Conservation (phyloP, 2,113 vertebrate genomes). For the Daubentonia madagascariensis region DNA sequence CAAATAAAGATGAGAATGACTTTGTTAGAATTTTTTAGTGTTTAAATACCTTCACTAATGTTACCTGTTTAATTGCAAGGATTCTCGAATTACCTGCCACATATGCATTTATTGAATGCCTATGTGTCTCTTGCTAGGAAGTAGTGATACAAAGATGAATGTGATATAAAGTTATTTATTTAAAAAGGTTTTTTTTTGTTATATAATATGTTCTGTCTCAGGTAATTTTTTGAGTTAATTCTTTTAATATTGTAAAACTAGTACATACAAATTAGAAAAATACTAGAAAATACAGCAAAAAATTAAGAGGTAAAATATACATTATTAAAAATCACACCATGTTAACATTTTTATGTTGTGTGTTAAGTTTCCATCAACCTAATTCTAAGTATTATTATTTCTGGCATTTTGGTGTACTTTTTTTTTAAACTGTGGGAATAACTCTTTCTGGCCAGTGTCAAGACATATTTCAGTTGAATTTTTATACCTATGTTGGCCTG, state of each 20-base stretch:
- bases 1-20: slow-evolving; percentile 53
- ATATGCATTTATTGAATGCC: not conserved
- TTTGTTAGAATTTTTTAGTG: slow-evolving; percentile 33
- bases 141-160: not conserved
- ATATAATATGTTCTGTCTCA: not conserved
- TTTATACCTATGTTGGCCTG: not conserved
- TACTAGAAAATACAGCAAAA: not conserved
- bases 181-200: not conserved
- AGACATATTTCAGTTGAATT: not conserved
- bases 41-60: slow-evolving; percentile 21
- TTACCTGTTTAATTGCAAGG: slow-evolving; percentile 33
- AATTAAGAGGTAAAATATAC: not conserved
- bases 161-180: not conserved
- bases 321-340: not conserved
- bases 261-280: not conserved
- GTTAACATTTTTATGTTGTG: not conserved
- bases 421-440: not conserved
- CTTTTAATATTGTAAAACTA: not conserved
- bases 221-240: not conserved
- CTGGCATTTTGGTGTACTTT: not conserved
- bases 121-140: not conserved
- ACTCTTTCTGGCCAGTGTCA: not conserved
- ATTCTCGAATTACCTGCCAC: not conserved
- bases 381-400: not conserved
- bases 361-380: not conserved